Evolutionary conservation across 2,113 vertebrate species (phyloP).

Genomic region (Psephotus haematonotus): DNA sequence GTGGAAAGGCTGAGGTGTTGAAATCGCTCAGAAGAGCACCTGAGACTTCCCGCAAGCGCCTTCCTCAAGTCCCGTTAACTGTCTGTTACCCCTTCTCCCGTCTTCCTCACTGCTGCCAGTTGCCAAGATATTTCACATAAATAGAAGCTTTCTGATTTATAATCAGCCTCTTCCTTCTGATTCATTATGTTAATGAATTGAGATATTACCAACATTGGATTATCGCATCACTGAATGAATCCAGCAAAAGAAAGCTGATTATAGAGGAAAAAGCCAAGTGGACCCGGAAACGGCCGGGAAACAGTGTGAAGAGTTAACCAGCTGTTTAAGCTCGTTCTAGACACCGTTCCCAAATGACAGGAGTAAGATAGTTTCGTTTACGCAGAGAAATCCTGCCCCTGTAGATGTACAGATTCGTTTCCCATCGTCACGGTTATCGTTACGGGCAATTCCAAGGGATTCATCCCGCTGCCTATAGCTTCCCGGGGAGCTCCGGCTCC

Average conservation of each 20-base stretch:
- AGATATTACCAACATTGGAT: constrained; percentile 56
- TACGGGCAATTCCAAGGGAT: background rate
- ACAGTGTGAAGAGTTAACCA: background rate
- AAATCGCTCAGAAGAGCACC: background rate
- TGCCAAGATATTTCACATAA: constrained; percentile 63
- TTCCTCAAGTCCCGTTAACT: background rate
- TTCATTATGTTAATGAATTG: constrained; percentile 68
- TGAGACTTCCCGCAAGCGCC: background rate
- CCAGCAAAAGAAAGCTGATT: constrained; percentile 50
- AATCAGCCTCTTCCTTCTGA: constrained; percentile 65
- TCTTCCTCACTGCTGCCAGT: constrained; percentile 8
- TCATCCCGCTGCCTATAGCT: background rate
- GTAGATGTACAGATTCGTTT: background rate
- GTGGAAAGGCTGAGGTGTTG: background rate
- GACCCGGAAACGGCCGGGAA: background rate
- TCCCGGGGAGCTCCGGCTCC: background rate
- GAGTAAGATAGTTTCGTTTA: background rate
- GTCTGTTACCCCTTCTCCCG: background rate
- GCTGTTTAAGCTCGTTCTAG: background rate
- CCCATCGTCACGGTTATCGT: background rate
- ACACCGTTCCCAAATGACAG: background rate
- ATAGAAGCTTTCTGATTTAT: constrained; percentile 63
- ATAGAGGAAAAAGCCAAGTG: constrained; percentile 40
- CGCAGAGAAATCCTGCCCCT: background rate
- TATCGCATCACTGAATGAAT: constrained; percentile 52